A percentile compares a stretch with the other conserved stretches of the same genome.
These are phyloP conservation scores for Hystrix cristata DNA, from an alignment of 2,113 vertebrate genomes.

Conservation along the genomic window DNA sequence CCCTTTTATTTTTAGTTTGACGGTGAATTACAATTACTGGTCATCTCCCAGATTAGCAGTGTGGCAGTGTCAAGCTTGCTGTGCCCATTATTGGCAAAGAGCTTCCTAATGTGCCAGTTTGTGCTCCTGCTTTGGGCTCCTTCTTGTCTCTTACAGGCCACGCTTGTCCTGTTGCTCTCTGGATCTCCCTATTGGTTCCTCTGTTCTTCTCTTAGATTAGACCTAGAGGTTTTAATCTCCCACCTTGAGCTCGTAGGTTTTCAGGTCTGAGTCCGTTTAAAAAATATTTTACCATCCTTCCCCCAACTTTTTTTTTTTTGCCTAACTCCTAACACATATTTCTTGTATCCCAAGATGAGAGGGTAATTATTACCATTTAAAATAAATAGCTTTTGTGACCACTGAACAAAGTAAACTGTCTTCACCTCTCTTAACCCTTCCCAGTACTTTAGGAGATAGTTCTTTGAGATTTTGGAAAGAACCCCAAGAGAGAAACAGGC, in stretches of 20 bases:
- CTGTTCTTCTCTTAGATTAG: not conserved
- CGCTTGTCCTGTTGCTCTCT: fast-evolving
- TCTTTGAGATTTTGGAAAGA: not conserved
- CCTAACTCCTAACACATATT: not conserved
- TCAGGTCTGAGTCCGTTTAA: conserved; percentile 12
- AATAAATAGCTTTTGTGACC: not conserved
- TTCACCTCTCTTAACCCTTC: not conserved
- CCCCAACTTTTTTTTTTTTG: not conserved
- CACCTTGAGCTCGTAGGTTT: not conserved
- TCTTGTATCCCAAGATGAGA: not conserved
- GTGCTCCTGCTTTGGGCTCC: not conserved
- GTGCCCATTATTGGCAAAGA: not conserved
- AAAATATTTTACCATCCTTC: not conserved
- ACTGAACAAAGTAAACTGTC: not conserved
- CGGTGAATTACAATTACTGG: not conserved
- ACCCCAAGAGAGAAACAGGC: not conserved
- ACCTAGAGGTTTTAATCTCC: not conserved
- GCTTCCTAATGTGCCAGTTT: not conserved
- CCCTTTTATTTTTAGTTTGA: not conserved
- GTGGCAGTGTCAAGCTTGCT: not conserved
- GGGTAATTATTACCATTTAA: not conserved
- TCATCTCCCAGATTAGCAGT: not conserved
- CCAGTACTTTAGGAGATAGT: not conserved
- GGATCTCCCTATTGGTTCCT: not conserved
- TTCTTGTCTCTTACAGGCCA: not conserved